Evolutionary conservation across 2,797 vertebrate genomes (phyloP), one percentile per base, ranked within the genome.

Genomic region (Parauchenoglanis punctatus): DNA sequence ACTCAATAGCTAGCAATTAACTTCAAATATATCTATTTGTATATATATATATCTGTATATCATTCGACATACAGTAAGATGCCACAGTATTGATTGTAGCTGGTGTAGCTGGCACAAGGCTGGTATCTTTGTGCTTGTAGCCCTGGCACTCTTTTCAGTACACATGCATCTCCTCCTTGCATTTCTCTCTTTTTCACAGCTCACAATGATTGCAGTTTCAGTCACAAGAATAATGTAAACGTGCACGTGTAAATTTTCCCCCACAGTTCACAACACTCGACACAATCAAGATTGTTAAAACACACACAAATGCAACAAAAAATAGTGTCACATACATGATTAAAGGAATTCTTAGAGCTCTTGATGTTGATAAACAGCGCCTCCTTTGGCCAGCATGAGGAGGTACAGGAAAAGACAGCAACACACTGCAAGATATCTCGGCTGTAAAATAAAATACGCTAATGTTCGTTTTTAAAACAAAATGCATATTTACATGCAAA

Each of bases 321-420:
- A 40, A 68, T 4, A 17, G 40, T 35, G 11, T 40, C 28, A 40
- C 23, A 31, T 31, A 54, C 17, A 56, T 25, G 83, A 58, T 23
- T 10, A 72, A 72, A 72, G 11, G 4, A 58, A 28, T 31, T 0
- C 40, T 10, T 40, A 25, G 7, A 73, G 28, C 31, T 77, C 31
- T 56, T 44, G 75, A 63, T 44, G 31, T 70, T 76, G 10, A 63
- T 77, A 75, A 85, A 54, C 59, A 88, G 81, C 28, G 86, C 91
- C 93, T 91, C 92, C 92, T 94, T 91, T 90, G 92, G 91, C 94
- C 94, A 91, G 92, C 91, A 94, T 92, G 91, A 92, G 86, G 88
- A 91, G 91, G 88, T 75, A 52, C 52, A 76, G 28, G 61, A 52
- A 72, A 81, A 83, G 70, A 83, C 44, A 73, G 81, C 46, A 89